Evolutionary conservation across 2,113 vertebrate species (phyloP).

Genomic region (Rhabdomys dilectus): DNA sequence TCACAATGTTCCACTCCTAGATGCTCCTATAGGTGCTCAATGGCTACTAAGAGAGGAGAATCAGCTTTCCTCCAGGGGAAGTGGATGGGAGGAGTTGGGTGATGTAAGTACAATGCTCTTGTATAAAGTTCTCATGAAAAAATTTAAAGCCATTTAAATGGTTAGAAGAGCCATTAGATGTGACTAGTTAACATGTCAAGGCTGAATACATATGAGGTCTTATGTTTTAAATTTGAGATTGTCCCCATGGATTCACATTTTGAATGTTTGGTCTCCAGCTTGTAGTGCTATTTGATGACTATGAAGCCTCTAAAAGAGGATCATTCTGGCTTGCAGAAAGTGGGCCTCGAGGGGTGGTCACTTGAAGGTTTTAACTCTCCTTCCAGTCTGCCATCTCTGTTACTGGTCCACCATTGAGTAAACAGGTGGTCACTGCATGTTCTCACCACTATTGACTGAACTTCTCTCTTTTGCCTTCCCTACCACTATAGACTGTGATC

Average conservation of each 20-base stretch:
- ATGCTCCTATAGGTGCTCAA: neutral
- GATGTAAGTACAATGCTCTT: neutral
- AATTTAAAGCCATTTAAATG: slow-evolving; percentile 8
- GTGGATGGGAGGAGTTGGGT: neutral
- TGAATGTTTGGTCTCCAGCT: neutral
- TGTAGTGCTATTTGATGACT: neutral
- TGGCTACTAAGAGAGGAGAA: neutral
- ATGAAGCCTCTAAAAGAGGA: neutral
- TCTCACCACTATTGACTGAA: neutral
- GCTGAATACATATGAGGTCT: neutral
- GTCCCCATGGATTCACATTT: neutral
- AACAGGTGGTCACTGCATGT: neutral
- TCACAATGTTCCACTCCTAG: neutral
- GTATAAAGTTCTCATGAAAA: neutral
- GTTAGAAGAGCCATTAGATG: neutral
- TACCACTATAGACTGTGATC: neutral
- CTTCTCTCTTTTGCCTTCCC: neutral
- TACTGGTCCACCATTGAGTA: neutral
- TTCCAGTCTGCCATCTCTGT: neutral
- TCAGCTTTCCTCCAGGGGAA: neutral
- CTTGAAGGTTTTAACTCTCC: neutral
- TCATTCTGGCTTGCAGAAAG: neutral
- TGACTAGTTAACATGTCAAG: neutral
- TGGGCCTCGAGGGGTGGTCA: neutral
- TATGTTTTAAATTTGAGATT: neutral